A percentile compares a stretch with the other conserved stretches of the same genome.
Conservation (phyloP, 1,140 invertebrate genomes). For the Mycetomoellerius zeteki region DNA sequence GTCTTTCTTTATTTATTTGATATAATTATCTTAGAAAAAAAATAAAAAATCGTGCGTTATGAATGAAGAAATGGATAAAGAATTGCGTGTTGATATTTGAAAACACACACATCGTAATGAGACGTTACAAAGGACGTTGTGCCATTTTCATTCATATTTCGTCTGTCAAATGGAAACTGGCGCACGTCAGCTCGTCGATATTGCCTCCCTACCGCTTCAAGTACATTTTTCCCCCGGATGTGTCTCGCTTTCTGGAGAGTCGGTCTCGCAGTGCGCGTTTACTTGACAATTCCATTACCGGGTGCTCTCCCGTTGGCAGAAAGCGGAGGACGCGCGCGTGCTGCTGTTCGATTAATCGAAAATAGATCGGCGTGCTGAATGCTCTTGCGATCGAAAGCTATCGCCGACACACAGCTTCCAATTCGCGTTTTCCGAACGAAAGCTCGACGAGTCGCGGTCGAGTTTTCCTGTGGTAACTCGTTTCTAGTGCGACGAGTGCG, state of each 20-base stretch:
- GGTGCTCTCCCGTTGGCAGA: conserved; percentile 41
- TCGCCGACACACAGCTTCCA: conserved; percentile 43
- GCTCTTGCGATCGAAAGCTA: conserved; percentile 48
- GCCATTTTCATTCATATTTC: conserved; percentile 57
- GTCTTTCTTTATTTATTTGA: too few species aligned
- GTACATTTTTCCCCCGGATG: conserved; percentile 57
- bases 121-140: neutral
- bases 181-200: conserved; percentile 33
- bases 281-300: conserved; percentile 80
- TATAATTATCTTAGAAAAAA: conserved; percentile 6
- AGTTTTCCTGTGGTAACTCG: conserved; percentile 58
- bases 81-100: neutral
- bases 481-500: conserved; percentile 40
- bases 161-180: conserved; percentile 50
- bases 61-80: neutral
- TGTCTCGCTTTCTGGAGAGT: conserved; percentile 60
- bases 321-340: conserved; percentile 43
- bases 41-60: neutral
- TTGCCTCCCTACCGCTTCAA: conserved; percentile 46
- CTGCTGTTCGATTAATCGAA: conserved; percentile 61
- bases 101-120: neutral
- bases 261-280: conserved; percentile 64
- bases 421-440: conserved; percentile 48
- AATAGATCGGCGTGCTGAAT: conserved; percentile 59
- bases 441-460: conserved; percentile 48